Conservation (phyloP, 1,140 invertebrate genomes). For the Eriosoma lanigerum region DNA sequence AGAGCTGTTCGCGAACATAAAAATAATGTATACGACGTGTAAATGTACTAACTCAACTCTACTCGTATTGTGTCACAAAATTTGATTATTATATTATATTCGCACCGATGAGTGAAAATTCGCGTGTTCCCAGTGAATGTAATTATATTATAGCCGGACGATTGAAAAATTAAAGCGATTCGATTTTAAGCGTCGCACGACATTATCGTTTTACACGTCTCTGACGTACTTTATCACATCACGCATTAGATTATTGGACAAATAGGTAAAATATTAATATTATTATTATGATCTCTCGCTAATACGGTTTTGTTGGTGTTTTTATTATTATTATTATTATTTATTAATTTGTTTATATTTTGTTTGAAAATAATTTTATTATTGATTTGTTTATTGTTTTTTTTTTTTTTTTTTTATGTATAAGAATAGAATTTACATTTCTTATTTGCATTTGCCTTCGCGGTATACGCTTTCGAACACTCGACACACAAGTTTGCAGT, state of each 20-base stretch:
- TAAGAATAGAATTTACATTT: not conserved
- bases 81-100: too few species aligned
- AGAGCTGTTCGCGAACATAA: too few species aligned
- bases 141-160: too few species aligned
- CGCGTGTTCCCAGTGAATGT: too few species aligned
- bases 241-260: conserved; percentile 14
- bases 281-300: conserved; percentile 37
- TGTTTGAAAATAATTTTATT: conserved; percentile 11
- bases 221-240: too few species aligned
- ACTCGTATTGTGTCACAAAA: too few species aligned
- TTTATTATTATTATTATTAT: conserved; percentile 18
- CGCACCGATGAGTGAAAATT: too few species aligned
- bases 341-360: conserved; percentile 26
- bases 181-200: too few species aligned
- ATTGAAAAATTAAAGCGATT: too few species aligned
- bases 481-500: not conserved
- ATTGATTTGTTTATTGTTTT: conserved; percentile 2
- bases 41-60: too few species aligned
- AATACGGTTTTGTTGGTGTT: conserved; percentile 24
- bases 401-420: not conserved
- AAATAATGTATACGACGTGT: too few species aligned
- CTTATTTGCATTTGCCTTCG: not conserved
- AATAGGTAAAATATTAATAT: not conserved
- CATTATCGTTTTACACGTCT: too few species aligned
- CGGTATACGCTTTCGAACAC: conserved; percentile 20